phyloP scores from a whole-genome alignment of 2,888 invertebrate species.

The Scaptomyza caliginosa region DNA sequence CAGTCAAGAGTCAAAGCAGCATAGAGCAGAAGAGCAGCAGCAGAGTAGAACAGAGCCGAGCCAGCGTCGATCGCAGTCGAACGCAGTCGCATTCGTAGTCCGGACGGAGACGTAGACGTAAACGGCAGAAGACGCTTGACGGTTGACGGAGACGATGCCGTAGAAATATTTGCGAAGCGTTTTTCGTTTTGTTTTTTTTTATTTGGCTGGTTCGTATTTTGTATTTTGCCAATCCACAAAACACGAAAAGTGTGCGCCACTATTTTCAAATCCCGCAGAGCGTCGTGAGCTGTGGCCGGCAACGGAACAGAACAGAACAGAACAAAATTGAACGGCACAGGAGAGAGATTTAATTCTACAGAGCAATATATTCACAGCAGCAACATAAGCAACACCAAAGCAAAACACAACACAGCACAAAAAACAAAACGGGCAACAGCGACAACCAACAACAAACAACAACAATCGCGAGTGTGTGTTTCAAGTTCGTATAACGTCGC shows the following conservation, averaged over 20 bases:
- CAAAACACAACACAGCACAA: slow-evolving; percentile 25
- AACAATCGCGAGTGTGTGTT: slow-evolving; percentile 26
- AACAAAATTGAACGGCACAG: slow-evolving; percentile 12
- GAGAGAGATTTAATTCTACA: slow-evolving; percentile 16
- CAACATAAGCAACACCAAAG: slow-evolving; percentile 28
- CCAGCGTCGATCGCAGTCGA: slow-evolving; percentile 27
- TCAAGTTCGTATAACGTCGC: slow-evolving; percentile 43
- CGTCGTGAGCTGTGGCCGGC: slow-evolving; percentile 67
- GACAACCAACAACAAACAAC: slow-evolving; percentile 20
- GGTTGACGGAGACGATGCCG: slow-evolving; percentile 29
- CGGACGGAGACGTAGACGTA: slow-evolving; percentile 50
- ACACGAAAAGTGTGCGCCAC: slow-evolving; percentile 59
- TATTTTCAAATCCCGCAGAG: slow-evolving; percentile 62
- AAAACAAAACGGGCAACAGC: slow-evolving; percentile 27
- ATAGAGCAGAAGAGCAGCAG: background rate
- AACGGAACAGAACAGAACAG: slow-evolving; percentile 52
- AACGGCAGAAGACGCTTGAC: slow-evolving; percentile 23
- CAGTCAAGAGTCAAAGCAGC: slow-evolving; percentile 57
- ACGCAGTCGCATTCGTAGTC: slow-evolving; percentile 37
- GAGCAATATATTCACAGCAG: slow-evolving; percentile 37
- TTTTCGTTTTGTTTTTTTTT: slow-evolving; percentile 11
- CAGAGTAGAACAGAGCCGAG: slow-evolving; percentile 25
- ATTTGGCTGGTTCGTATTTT: background rate
- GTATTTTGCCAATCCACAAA: slow-evolving; percentile 41
- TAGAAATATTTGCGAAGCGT: slow-evolving; percentile 34